Conservation (phyloP, 2,888 invertebrate species). For the Oscheius sp. region DNA sequence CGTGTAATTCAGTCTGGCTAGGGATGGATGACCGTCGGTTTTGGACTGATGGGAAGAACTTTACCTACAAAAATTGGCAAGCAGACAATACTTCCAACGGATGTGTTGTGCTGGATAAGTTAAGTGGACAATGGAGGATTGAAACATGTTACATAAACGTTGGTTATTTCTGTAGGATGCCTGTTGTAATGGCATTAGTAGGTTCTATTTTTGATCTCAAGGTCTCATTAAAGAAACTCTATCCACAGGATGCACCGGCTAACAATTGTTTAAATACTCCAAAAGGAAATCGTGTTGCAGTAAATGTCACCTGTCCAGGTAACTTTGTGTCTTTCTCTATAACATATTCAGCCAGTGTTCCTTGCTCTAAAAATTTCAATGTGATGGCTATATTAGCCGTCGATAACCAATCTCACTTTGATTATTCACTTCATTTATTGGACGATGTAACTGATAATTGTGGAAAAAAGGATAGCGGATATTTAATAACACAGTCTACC, state of each 20-base stretch:
- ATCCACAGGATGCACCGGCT: not conserved
- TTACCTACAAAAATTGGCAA: not conserved
- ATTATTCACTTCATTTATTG: not conserved
- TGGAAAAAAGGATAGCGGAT: not conserved
- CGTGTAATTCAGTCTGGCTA: not conserved
- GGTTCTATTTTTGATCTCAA: not conserved
- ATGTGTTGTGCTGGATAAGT: not conserved
- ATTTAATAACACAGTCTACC: not conserved
- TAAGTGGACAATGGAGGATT: not conserved
- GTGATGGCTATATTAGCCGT: not conserved
- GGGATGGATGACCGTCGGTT: slow-evolving; percentile 3
- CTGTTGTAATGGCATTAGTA: not conserved
- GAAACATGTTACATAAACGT: not conserved
- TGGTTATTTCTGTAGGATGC: not conserved
- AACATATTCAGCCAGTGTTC: not conserved
- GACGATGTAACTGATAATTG: not conserved
- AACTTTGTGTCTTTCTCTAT: no score
- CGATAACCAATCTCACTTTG: not conserved
- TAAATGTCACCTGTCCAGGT: no score
- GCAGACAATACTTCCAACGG: not conserved
- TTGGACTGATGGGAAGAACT: not conserved
- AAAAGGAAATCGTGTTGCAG: no score
- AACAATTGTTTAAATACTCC: not conserved
- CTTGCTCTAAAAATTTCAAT: not conserved
- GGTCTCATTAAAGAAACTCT: not conserved